Base-by-base conservation (phyloP, 2,113 vertebrate genomes). In the Dasypus novemcinctus region DNA sequence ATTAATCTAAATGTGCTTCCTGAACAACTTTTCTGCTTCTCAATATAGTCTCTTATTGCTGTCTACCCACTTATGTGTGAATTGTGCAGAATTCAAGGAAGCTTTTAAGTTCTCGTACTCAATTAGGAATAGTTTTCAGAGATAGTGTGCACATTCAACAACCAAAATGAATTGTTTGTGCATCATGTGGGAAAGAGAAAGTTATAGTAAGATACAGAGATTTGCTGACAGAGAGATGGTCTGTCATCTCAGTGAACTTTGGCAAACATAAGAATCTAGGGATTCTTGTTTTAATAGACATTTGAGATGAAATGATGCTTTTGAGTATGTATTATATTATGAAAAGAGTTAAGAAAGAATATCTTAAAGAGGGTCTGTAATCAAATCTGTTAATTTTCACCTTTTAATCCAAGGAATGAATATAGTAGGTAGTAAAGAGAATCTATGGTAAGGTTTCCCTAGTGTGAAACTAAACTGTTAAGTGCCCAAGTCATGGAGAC, bases 21-120 rank as follows among this genome's bases (percentile, higher is more conserved):
- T 97, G 91, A 96, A 94, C 94, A 97, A 71, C 23, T 96, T 95
- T 94, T 97, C 92, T 97, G 91, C 97, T 93, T 98, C 97, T 96
- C 90, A 61, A 13, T 61, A 95, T 84, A 96, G 49, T 98, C 97
- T 98, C 64, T 75, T 91, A 17, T 98, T 97, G 52, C 74, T 93
- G 92, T 98, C 93, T 96, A 69, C 49, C 38, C 90, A 90, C 27
- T 98, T 94, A 91, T 84, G 36, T 98, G 95, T 96, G 93, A 97
- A 97, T 96, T 76, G 64, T 97, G 92, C 93, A 96, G 31, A 97
- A 97, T 98, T 98, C 98, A 97, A 97, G 98, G 97, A 98, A 97
- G 95, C 96, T 97, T 89, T 21, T 90, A 97, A 87, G 64, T 96
- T 78, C n/a, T n/a, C n/a, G 31, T 97, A 95, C 90, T 97, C 63